These are phyloP conservation scores for Heteropelma amictum DNA, from an alignment of 2,888 invertebrate species.

Conservation along the genomic window DNA sequence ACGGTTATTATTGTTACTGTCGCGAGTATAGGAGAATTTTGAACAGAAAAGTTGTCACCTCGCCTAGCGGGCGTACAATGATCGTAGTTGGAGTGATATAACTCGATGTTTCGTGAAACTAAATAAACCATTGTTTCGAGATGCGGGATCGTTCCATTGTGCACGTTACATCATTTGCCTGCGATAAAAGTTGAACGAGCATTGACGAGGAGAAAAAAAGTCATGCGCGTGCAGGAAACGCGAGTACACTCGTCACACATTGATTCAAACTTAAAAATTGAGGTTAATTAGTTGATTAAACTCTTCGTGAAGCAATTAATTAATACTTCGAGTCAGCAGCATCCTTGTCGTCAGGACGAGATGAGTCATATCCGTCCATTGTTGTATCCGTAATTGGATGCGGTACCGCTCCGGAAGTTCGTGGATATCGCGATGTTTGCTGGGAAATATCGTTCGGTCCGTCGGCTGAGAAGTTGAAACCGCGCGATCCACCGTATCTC, in stretches of 20 bases:
- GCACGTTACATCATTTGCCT: too few relatives aligned
- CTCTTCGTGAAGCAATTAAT: conserved; percentile 68
- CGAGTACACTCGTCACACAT: neutral
- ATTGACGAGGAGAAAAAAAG: too few relatives aligned
- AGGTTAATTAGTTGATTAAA: conserved; percentile 68
- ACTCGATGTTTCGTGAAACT: too few relatives aligned
- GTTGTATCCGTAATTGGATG: conserved; percentile 65
- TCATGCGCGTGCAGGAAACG: too few relatives aligned
- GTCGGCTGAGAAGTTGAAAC: conserved; percentile 4
- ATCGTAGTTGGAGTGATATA: too few relatives aligned
- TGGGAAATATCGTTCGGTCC: conserved; percentile 18
- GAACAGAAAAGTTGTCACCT: too few relatives aligned
- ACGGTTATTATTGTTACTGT: too few relatives aligned
- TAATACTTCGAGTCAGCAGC: conserved; percentile 70
- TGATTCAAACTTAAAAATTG: conserved; percentile 43
- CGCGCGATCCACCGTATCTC: neutral
- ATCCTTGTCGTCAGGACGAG: conserved; percentile 43
- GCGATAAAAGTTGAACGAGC: too few relatives aligned
- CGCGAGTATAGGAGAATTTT: too few relatives aligned
- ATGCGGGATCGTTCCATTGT: too few relatives aligned
- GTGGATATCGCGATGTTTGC: conserved; percentile 1
- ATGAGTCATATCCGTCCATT: conserved; percentile 56
- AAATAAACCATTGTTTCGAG: too few relatives aligned
- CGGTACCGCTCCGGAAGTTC: conserved; percentile 45
- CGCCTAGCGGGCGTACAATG: too few relatives aligned